Evolutionary conservation across 2,797 vertebrate species (phyloP).

Genomic region (Botia almorhae): DNA sequence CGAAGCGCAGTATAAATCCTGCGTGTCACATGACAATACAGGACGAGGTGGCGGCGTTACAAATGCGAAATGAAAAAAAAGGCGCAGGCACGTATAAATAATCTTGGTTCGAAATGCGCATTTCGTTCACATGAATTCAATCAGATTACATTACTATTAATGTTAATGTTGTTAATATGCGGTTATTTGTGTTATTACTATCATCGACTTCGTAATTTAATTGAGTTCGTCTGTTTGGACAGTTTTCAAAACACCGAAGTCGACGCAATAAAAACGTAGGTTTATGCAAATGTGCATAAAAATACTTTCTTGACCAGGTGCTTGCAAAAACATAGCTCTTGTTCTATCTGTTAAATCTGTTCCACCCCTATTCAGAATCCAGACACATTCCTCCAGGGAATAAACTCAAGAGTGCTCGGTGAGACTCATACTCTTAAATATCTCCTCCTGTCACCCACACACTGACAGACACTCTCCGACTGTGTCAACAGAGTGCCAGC

Average conservation of each 20-base stretch:
- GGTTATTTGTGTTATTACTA: background rate
- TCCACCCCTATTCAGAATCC: background rate
- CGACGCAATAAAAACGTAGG: too few species aligned
- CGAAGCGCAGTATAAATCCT: slow-evolving; percentile 59
- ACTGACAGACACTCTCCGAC: slow-evolving; percentile 61
- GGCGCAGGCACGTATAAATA: slow-evolving; percentile 34
- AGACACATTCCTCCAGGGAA: background rate
- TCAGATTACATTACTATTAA: background rate
- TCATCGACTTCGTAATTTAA: background rate
- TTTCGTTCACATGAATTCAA: slow-evolving; percentile 11
- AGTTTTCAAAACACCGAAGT: background rate
- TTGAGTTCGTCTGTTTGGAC: background rate
- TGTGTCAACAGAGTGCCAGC: slow-evolving; percentile 70
- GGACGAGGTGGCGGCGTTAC: slow-evolving; percentile 61
- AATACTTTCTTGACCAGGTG: background rate
- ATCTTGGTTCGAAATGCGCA: slow-evolving; percentile 44
- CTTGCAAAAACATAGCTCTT: background rate
- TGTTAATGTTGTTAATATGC: background rate
- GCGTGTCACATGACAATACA: slow-evolving; percentile 68
- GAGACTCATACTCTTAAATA: background rate
- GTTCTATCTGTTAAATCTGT: background rate
- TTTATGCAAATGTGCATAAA: background rate
- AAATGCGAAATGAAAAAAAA: slow-evolving; percentile 17
- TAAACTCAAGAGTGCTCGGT: background rate
- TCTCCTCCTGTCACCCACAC: slow-evolving; percentile 56